Conservation (phyloP, 2,113 vertebrate species). For the Sigmodon hispidus region DNA sequence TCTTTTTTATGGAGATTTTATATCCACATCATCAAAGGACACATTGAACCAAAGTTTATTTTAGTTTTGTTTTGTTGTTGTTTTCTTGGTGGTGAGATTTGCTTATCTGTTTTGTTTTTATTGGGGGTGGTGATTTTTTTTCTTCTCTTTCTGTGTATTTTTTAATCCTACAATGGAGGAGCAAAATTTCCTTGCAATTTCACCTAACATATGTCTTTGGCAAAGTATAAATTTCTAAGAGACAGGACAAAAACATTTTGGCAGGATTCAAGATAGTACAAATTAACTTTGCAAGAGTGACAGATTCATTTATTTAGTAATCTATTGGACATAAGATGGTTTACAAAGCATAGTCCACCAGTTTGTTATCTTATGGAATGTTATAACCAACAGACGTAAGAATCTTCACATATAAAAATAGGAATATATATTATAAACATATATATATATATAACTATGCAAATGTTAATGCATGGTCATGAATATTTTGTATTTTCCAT, state of each 20-base stretch:
- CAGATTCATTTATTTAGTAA: background rate
- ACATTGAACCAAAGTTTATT: background rate
- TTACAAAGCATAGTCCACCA: background rate
- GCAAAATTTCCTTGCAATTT: background rate
- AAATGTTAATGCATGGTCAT: background rate
- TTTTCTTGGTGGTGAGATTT: background rate
- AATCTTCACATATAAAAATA: background rate
- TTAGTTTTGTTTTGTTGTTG: too few species aligned
- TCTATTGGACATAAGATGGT: too few species aligned
- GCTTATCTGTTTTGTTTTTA: background rate
- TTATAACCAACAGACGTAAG: background rate
- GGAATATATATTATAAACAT: background rate
- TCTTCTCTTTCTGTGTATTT: background rate
- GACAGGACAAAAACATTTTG: background rate
- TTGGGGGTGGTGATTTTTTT: background rate
- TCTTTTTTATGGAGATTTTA: background rate
- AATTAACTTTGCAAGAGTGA: background rate
- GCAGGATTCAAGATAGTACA: background rate
- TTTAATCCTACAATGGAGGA: background rate
- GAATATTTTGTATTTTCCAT: background rate
- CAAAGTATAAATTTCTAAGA: background rate
- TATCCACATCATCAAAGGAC: background rate
- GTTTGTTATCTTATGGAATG: background rate
- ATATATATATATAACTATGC: background rate
- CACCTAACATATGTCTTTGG: background rate